Evolutionary conservation across 2,797 vertebrate genomes (phyloP).

Genomic region (Lindbergichthys nudifrons): DNA sequence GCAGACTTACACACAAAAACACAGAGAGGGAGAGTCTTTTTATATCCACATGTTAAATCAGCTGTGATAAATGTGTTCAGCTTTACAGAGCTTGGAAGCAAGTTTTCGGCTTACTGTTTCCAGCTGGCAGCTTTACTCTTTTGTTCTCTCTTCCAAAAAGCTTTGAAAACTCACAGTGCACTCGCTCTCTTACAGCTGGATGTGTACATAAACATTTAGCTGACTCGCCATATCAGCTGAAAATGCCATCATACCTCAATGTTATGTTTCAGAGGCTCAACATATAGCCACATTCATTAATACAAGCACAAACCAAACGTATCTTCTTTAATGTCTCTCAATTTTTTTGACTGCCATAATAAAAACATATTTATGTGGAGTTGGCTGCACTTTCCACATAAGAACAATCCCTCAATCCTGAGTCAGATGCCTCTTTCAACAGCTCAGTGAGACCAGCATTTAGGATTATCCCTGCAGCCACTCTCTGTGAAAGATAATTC

Average conservation of each 20-base stretch:
- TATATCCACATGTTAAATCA: no score
- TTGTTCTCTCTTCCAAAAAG: no score
- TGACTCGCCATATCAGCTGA: background rate
- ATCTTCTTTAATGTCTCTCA: background rate
- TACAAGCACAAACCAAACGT: background rate
- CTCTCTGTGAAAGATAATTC: conserved; percentile 47
- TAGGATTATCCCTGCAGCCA: conserved; percentile 25
- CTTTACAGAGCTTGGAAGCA: no score
- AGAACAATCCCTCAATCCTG: conserved; percentile 6
- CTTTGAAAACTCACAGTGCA: no score
- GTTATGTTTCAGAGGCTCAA: background rate
- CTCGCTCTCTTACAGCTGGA: background rate
- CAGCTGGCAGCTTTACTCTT: no score
- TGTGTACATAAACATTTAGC: background rate
- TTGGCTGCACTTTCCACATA: background rate
- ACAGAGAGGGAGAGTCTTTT: no score
- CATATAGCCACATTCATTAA: background rate
- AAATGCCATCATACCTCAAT: background rate
- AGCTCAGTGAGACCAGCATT: conserved; percentile 12
- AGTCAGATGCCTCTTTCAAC: background rate
- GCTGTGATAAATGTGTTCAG: no score
- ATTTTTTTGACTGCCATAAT: background rate
- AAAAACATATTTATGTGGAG: background rate
- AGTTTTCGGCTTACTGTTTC: no score
- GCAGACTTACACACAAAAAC: no score